Base-by-base conservation (phyloP, 1,140 invertebrate species). In the Rhagoletis pomonella region DNA sequence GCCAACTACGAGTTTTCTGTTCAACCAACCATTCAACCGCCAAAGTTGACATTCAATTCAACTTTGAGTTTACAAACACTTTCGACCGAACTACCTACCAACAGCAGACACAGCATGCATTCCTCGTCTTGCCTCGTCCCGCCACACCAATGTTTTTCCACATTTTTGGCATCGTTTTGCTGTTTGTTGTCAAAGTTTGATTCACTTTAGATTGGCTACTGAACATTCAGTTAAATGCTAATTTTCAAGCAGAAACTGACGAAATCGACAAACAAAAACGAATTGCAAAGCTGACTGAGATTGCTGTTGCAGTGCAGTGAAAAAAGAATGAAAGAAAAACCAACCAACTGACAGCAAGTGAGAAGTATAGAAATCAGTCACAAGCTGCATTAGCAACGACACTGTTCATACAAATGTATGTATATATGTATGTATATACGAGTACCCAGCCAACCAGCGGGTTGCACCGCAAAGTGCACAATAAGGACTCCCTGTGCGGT, bases 191-290 rank as follows among this genome's bases (percentile, higher is more conserved):
- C 73, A 81, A 81, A 81, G 73, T 81, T 81, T 81, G 73, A 81
- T 81, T 81, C 73, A 81, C 73, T 81, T 81, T 81, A 81, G 73
- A 81, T 81, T 81, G 73, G 73, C 73, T 81, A 55, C 47, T 81
- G 73, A 81, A 12, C 73, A 50, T 29, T 58, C 47, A 81, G 73
- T 81, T 81, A 81, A 81, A 81, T 81, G 73, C 50, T 81, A 81
- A 81, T 81, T 81, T 81, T 2, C 47, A 81, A 81, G 55, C 47
- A 81, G 73, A 81, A 67, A 39, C 64, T n/a, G n/a, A 29, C 29
- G 29, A 19, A 29, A 29, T 39, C 6, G 6, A 67, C n/a, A 67
- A 67, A 67, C 64, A 67, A 67, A 67, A 67, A 67, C 7, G 29
- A 67, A 67, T 5, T 29, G 29, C 64, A 67, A 55, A 81, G 42